These are phyloP conservation scores for Byasa hedistus DNA, from an alignment of 2,888 invertebrate species.

Conservation along the genomic window DNA sequence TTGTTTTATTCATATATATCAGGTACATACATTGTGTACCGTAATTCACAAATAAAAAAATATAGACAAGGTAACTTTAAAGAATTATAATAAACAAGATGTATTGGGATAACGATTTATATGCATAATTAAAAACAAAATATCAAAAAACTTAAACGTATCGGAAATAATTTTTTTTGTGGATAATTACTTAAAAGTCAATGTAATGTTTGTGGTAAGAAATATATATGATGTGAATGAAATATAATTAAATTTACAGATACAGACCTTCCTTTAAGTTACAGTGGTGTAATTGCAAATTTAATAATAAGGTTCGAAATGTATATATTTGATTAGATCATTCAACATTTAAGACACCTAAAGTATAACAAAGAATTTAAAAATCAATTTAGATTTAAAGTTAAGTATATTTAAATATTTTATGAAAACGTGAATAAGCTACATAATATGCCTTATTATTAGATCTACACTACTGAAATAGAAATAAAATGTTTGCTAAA, in stretches of 20 bases:
- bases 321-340: too few species aligned
- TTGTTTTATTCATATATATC: conserved; percentile 6
- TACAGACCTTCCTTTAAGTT: too few species aligned
- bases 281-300: too few species aligned
- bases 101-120: neutral
- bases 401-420: neutral
- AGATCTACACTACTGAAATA: neutral
- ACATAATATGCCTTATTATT: neutral
- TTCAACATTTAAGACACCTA: neutral
- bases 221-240: too few species aligned
- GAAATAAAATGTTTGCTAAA: neutral
- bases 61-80: neutral
- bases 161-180: too few species aligned
- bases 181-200: neutral
- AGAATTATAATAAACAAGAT: neutral
- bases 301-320: too few species aligned
- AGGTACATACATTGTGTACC: neutral
- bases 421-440: neutral
- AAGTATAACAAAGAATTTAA: neutral
- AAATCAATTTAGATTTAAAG: neutral
- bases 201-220: neutral
- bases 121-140: neutral
- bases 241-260: too few species aligned
- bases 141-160: neutral
- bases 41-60: neutral